These are phyloP conservation scores for Zaprionus lachaisei DNA, from an alignment of 1,140 invertebrate genomes.

Conservation along the genomic window DNA sequence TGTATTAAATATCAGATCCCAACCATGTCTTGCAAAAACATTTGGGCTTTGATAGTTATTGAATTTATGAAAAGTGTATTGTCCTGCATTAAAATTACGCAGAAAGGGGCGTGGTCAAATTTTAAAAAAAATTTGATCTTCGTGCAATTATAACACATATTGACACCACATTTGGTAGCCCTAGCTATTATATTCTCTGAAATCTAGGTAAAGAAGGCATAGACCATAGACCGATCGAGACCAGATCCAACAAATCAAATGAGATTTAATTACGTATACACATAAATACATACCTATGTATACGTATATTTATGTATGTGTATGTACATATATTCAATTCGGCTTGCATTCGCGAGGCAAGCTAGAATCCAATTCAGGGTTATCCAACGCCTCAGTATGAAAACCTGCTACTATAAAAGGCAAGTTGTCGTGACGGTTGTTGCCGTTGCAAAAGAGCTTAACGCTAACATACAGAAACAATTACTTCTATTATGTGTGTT, in stretches of 20 bases:
- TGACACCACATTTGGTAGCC: too few relatives aligned
- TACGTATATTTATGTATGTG: not conserved
- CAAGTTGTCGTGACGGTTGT: conserved; percentile 24
- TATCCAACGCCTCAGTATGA: conserved; percentile 45
- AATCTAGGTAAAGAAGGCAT: not conserved
- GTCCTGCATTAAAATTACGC: too few relatives aligned
- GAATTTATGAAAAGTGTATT: too few relatives aligned
- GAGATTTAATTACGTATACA: conserved; percentile 43
- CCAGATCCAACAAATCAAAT: conserved; percentile 24
- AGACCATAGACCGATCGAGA: not conserved
- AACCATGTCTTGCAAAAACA: too few relatives aligned
- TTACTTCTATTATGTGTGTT: conserved; percentile 47
- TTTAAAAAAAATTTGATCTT: too few relatives aligned
- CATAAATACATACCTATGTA: not conserved
- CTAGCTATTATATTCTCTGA: too few relatives aligned
- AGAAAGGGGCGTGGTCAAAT: too few relatives aligned
- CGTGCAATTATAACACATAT: too few relatives aligned
- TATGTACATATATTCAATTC: conserved; percentile 21
- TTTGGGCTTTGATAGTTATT: too few relatives aligned
- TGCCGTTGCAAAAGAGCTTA: conserved; percentile 50
- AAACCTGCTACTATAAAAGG: conserved; percentile 56
- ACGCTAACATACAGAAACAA: conserved; percentile 51
- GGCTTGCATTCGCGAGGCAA: conserved; percentile 32
- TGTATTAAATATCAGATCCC: too few relatives aligned
- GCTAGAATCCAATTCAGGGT: conserved; percentile 59